These are phyloP conservation scores for Hyles vespertilio DNA, from an alignment of 1,140 invertebrate genomes.

Conservation along the genomic window DNA sequence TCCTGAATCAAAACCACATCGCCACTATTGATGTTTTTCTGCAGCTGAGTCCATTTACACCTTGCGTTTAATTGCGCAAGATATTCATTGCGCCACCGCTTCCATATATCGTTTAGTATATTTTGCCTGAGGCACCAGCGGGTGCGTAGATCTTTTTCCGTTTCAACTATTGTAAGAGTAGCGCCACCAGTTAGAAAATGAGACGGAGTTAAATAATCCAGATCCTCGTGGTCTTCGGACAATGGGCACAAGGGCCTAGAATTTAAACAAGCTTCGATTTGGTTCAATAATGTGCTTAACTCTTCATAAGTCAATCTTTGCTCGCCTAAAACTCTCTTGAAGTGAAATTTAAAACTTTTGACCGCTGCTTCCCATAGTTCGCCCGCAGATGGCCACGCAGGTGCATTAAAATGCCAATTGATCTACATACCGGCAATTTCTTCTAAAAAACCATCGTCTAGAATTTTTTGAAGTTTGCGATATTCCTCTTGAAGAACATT, in stretches of 20 bases:
- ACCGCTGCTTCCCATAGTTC: slow-evolving; percentile 9
- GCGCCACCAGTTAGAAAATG: slow-evolving; percentile 5
- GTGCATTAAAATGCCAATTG: no score
- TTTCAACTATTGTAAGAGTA: neutral
- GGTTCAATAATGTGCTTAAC: neutral
- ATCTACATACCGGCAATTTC: no score
- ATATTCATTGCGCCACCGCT: slow-evolving; percentile 2
- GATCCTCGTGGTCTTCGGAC: slow-evolving; percentile 3
- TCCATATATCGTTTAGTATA: slow-evolving; percentile 1
- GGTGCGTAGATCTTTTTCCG: neutral
- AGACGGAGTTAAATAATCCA: neutral
- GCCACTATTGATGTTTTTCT: neutral
- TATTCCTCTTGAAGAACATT: no score
- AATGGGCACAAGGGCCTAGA: slow-evolving; percentile 1
- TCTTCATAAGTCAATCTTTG: slow-evolving; percentile 8
- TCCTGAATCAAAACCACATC: slow-evolving; percentile 6
- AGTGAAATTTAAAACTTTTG: slow-evolving; percentile 5
- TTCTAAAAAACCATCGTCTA: no score
- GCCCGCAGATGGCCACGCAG: slow-evolving; percentile 3
- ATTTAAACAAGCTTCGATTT: slow-evolving; percentile 9
- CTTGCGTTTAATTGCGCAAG: neutral
- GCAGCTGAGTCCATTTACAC: neutral
- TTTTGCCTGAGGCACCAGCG: neutral
- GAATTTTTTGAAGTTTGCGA: no score
- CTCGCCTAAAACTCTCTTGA: slow-evolving; percentile 5